Evolutionary conservation across 2,797 vertebrate species (phyloP), one percentile per base, ranked within the genome.

Genomic region (Macroramphosus scolopax): DNA sequence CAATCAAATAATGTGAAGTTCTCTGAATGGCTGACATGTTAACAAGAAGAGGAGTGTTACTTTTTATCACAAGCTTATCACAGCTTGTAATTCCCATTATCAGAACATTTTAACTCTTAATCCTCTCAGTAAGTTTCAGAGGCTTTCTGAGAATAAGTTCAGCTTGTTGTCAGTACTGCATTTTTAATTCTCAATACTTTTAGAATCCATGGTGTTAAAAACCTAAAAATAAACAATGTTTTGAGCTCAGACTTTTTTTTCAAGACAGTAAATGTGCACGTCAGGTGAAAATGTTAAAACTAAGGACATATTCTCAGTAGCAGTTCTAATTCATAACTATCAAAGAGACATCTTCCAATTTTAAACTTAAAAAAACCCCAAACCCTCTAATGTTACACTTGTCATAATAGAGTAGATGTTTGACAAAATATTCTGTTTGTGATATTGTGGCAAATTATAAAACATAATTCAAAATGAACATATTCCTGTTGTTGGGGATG

Each of bases 381-480:
- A 29, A 13, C 12, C 17, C 16, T 63, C 17, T 35, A 11, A 6
- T 22, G 20, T 22, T 22, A 22, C 3, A 3, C 20, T 22, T 22
- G 20, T 55, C 54, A 13, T 28, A 4, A 54, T 0, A 36, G 2
- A 54, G 26, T 20, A 5, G 14, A 28, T 26, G 24, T 75, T 35
- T 28, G 73, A 72, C 55, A 50, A 54, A 53, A 50, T 56, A n/a
- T n/a, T n/a, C n/a, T n/a, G n/a, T n/a, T n/a, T n/a, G n/a, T n/a
- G n/a, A n/a, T n/a, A n/a, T n/a, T n/a, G 67, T 62, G 41, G 45
- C 51, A 58, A 51, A 34, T 45, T 13, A 24, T 43, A 52, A 50
- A 25, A 71, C 34, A 36, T 28, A 10, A 12, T 36, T 37, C 45
- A 52, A 68, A 73, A 60, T 14, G 6, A 53, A 51, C 9, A 37